A percentile compares a stretch with the other conserved stretches of the same genome.
Conservation (phyloP, 1,140 invertebrate genomes). For the Calephelis virginiensis region DNA sequence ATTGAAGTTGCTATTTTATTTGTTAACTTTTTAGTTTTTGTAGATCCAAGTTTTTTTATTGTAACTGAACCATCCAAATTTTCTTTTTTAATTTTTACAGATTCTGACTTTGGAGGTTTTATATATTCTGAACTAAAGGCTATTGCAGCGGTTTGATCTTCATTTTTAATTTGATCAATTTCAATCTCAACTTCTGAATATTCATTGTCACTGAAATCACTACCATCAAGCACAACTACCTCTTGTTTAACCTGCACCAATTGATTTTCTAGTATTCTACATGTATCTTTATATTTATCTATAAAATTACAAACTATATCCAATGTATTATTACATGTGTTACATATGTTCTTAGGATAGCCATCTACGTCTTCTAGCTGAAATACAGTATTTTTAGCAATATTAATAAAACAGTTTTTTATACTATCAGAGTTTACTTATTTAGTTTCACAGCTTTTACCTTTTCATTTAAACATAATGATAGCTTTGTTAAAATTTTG, state of each 20-base stretch:
- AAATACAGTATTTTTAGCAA: constrained; percentile 27
- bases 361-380: constrained; percentile 62
- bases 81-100: constrained; percentile 30
- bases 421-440: neutral
- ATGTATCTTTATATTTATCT: constrained; percentile 53
- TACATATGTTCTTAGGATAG: constrained; percentile 56
- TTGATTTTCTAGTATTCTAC: constrained; percentile 48
- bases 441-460: constrained; percentile 26
- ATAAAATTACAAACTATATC: constrained; percentile 49
- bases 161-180: constrained; percentile 42
- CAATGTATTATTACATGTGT: constrained; percentile 47
- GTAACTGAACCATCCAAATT: constrained; percentile 19
- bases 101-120: constrained; percentile 38
- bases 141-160: constrained; percentile 26
- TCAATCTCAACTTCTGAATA: constrained; percentile 37
- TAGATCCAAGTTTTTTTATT: constrained; percentile 26
- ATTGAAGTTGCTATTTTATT: constrained; percentile 59
- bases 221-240: constrained; percentile 21
- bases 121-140: constrained; percentile 24
- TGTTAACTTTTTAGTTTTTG: constrained; percentile 36
- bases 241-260: constrained; percentile 47
- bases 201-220: constrained; percentile 30
- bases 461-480: constrained; percentile 50
- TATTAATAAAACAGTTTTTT: neutral
- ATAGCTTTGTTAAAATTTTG: constrained; percentile 42